Evolutionary conservation across 1,140 invertebrate genomes (phyloP), one percentile per base, ranked within the genome.

Genomic region (Drosophila kurseongensis): DNA sequence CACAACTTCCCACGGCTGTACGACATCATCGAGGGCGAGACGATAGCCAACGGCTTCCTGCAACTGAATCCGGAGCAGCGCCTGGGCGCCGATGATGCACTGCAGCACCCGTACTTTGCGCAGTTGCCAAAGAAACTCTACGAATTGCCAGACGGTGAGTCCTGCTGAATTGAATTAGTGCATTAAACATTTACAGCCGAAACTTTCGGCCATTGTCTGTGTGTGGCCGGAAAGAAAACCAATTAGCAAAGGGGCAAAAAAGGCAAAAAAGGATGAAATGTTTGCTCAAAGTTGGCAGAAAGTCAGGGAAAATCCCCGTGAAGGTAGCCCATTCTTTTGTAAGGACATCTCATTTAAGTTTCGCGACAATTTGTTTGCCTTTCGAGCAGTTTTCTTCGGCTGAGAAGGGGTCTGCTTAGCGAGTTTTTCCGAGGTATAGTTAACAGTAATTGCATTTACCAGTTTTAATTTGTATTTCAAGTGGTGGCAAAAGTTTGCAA

Each of bases 41-140:
- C 95, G 78, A 95, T 98, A 93, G 97, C 97, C 51, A 95, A 95
- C 54, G 94, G 95, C 67, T 95, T 98, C 78, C 94, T 99, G 57
- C 95, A 98, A 94, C 94, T 99, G 59, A 96, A 98, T 94, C 98
- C 98, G 32, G 93, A 95, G 88, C 93, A 96, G 78, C 94, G 98
- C 92, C 95, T 99, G 91, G 96, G 97, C 52, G 98, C 98, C 41
- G 95, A 96, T 54, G 94, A 96, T 65, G 98, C 98, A 35, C 95
- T 99, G 91, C 94, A 94, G 69, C 98, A 99, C 93, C 94, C 95
- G 78, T 99, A 98, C 93, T 99, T 99, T 94, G 93, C 94, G 67
- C 95, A 96, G 81, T 95, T 99, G 93, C 98, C 98, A 90, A 95
- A 94, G 92, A 96, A 97, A 94, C 94, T 99, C 65, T 96, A 96